These are phyloP conservation scores for Brotula barbata DNA, from an alignment of 2,797 vertebrate genomes.

Conservation along the genomic window DNA sequence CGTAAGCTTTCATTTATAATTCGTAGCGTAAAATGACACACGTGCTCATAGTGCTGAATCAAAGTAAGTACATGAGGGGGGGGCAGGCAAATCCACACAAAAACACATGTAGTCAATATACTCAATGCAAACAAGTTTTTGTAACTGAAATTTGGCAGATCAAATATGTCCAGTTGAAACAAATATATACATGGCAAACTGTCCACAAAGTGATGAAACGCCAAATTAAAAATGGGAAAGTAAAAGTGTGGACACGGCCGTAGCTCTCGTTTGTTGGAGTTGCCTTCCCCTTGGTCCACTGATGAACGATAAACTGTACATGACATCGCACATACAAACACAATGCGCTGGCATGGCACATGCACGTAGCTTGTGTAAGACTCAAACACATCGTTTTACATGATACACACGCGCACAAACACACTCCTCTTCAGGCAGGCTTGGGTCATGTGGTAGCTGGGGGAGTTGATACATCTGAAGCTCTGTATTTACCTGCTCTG, in stretches of 20 bases:
- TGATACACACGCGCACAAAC: conserved; percentile 8
- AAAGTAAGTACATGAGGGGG: conserved; percentile 34
- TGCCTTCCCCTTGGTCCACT: conserved; percentile 53
- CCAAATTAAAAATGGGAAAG: conserved; percentile 11
- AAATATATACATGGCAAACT: conserved; percentile 29
- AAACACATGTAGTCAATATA: background rate
- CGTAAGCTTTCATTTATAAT: conserved; percentile 24
- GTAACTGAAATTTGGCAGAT: background rate
- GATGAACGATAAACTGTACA: conserved; percentile 21
- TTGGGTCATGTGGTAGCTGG: conserved; percentile 35
- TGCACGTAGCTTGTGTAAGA: conserved; percentile 47
- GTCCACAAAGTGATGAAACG: conserved; percentile 7
- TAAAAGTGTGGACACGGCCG: conserved; percentile 1
- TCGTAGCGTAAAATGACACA: conserved; percentile 26
- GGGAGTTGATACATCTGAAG: conserved; percentile 32
- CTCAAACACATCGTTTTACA: conserved; percentile 12
- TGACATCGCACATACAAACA: conserved; percentile 45
- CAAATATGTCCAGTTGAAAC: conserved; percentile 19
- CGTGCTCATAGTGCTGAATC: conserved; percentile 43
- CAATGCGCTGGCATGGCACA: conserved; percentile 49
- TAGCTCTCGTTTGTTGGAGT: conserved; percentile 28
- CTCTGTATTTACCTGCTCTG: conserved; percentile 79
- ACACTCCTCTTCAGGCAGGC: conserved; percentile 55
- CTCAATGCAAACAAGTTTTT: background rate
- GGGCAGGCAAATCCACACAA: conserved; percentile 55